phyloP scores from a whole-genome alignment of 1,140 invertebrate species.

The Andrena cerasifolii region DNA sequence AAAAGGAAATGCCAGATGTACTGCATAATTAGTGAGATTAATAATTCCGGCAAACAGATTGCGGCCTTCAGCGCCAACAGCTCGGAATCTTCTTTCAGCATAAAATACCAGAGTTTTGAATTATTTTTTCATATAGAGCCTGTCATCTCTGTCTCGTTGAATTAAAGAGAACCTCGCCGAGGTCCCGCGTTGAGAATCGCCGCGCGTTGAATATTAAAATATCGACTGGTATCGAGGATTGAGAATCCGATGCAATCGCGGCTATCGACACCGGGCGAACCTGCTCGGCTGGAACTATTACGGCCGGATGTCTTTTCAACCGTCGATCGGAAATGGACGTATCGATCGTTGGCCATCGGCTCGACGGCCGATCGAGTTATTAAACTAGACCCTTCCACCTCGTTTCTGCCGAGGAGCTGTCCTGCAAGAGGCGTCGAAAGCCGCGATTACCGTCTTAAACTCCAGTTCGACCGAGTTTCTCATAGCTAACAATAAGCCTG shows the following conservation, averaged over 20 bases:
- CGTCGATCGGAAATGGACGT: slow-evolving; percentile 43
- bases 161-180: background rate
- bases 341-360: slow-evolving; percentile 20
- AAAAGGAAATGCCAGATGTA: too few species aligned
- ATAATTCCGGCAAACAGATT: too few species aligned
- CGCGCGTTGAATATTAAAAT: slow-evolving; percentile 32
- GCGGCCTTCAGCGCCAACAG: too few species aligned
- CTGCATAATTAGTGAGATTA: too few species aligned
- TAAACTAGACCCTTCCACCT: slow-evolving; percentile 17
- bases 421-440: background rate
- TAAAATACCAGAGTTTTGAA: background rate
- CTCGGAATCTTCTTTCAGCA: too few species aligned
- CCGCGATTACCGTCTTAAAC: background rate
- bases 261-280: slow-evolving; percentile 14
- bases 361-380: slow-evolving; percentile 18
- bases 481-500: too few species aligned
- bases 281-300: slow-evolving; percentile 25
- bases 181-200: background rate
- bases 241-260: slow-evolving; percentile 8
- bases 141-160: background rate
- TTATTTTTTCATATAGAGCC: too few species aligned
- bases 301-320: slow-evolving; percentile 16
- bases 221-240: slow-evolving; percentile 24
- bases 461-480: background rate
- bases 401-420: slow-evolving; percentile 1